Evolutionary conservation across 2,113 vertebrate species (phyloP), one percentile per base, ranked within the genome.

Genomic region (Epinephelus lanceolatus): DNA sequence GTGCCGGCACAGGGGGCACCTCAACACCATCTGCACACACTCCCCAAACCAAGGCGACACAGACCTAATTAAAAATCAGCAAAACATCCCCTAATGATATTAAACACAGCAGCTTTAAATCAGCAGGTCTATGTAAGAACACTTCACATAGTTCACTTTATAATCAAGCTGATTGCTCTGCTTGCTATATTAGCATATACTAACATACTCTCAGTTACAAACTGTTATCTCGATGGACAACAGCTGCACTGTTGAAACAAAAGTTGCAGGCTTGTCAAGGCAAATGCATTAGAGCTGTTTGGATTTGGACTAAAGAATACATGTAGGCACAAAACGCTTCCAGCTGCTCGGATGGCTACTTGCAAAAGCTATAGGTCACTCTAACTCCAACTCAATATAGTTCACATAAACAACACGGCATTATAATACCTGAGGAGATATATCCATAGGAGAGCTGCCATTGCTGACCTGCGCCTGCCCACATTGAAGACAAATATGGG

Each of bases 331-430:
- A 14, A 55, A 84, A 63, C 0, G 40, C 80, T 83, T 77, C 59
- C 83, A 86, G 78, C 81, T 55, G 63, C 40, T 77, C 66, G 18
- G 21, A 40, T 62, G 19, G 74, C 65, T 65, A 33, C 71, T 72
- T 76, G 71, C 53, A 25, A 61, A 70, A 69, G 77, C 8, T 47
- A 72, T 49, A 84, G 81, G 86, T 88, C 78, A 76, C 21, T 76
- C 71, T 21, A 30, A 27, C 33, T 67, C 55, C 74, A 81, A 67
- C 57, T 90, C 57, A 63, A 21, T 73, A 74, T 57, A 63, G 57
- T 76, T 69, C 61, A 76, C 57, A 40, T 60, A 78, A 76, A 78
- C 71, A 88, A n/a, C 47, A 63, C 47, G 30, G 37, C 71, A 33
- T 23, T 56, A 52, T 27, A 62, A 53, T 25, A 86, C 70, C 77